Conservation (phyloP, 2,888 invertebrate genomes). For the Papilio elwesi region DNA sequence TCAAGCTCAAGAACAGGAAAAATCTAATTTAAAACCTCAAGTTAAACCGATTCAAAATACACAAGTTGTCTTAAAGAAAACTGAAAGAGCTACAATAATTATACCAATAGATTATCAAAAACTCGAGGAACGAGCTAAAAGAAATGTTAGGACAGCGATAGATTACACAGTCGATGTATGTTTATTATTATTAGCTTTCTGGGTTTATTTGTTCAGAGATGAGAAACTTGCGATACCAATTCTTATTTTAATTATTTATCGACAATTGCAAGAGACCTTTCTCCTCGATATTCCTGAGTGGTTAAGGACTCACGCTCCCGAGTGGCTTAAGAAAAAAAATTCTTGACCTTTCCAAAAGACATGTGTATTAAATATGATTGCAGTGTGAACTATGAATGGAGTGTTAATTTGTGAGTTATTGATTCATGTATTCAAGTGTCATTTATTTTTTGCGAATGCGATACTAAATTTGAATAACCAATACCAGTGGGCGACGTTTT, state of each 20-base stretch:
- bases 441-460: slow-evolving; percentile 48
- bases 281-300: slow-evolving; percentile 84
- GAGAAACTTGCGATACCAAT: slow-evolving; percentile 92
- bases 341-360: slow-evolving; percentile 78
- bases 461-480: slow-evolving; percentile 44
- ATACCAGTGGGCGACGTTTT: slow-evolving; percentile 69
- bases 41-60: slow-evolving; percentile 52
- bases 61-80: slow-evolving; percentile 68
- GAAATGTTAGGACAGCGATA: slow-evolving; percentile 87
- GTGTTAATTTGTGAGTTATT: slow-evolving; percentile 72
- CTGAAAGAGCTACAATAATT: slow-evolving; percentile 76
- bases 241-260: slow-evolving; percentile 89
- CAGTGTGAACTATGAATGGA: slow-evolving; percentile 73
- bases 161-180: slow-evolving; percentile 90
- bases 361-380: slow-evolving; percentile 69
- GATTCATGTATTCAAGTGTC: slow-evolving; percentile 61
- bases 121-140: slow-evolving; percentile 86
- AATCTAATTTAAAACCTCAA: slow-evolving; percentile 46
- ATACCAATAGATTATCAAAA: slow-evolving; percentile 82
- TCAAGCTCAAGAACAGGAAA: slow-evolving; percentile 46
- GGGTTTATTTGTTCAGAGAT: slow-evolving; percentile 92
- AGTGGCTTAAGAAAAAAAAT: slow-evolving; percentile 75
- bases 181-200: slow-evolving; percentile 90
- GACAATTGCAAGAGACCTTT: slow-evolving; percentile 89
- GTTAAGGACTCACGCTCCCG: slow-evolving; percentile 73